Evolutionary conservation across 1,140 invertebrate species (phyloP).

Genomic region (Platyscapa corneri): DNA sequence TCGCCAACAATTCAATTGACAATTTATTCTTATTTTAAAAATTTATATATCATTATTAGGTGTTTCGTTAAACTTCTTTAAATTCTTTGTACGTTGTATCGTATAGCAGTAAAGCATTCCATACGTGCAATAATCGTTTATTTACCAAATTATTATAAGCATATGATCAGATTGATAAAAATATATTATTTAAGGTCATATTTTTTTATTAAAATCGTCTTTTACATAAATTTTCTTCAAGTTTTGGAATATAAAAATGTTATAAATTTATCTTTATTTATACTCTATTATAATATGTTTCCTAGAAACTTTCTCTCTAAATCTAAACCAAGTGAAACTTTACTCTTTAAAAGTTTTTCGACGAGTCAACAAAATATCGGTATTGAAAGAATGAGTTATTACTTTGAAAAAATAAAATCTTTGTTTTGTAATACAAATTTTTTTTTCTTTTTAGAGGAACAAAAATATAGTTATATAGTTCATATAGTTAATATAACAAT

Average conservation of each 20-base stretch:
- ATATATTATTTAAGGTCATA: background rate
- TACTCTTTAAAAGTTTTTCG: background rate
- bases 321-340: slow-evolving; percentile 1
- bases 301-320: slow-evolving; percentile 5
- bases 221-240: background rate
- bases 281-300: background rate
- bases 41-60: too few relatives aligned
- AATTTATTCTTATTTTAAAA: too few relatives aligned
- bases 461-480: too few relatives aligned
- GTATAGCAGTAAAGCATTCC: too few relatives aligned
- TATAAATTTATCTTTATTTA: background rate
- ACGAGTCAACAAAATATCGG: background rate
- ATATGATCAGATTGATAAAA: background rate
- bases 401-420: background rate
- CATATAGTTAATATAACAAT: too few relatives aligned
- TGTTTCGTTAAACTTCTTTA: too few relatives aligned
- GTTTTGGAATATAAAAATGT: slow-evolving; percentile 5
- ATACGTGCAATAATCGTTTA: background rate
- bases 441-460: background rate
- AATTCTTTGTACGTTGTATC: background rate
- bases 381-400: background rate
- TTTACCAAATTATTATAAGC: background rate
- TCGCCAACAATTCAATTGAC: too few relatives aligned
- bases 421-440: background rate
- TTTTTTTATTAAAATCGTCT: background rate